Conservation (phyloP, 37 sponge, comb jelly and placozoan genomes). For the Oscarella lobularis region DNA sequence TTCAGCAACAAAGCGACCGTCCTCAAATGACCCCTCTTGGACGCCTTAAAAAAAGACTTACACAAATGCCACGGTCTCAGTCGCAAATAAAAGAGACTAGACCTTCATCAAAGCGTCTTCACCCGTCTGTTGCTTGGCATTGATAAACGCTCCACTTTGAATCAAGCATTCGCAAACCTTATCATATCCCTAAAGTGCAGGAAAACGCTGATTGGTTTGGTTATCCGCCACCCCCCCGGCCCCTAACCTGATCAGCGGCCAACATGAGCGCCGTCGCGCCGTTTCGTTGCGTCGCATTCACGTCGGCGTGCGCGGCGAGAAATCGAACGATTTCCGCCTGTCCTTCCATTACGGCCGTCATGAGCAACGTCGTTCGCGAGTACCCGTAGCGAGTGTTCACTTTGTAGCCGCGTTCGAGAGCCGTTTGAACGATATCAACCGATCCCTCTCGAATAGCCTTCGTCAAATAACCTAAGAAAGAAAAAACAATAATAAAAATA, state of each 20-base stretch:
- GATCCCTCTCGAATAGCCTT: not conserved
- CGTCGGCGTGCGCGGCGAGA: not conserved
- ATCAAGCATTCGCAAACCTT: not conserved
- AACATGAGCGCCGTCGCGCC: constrained; percentile 1
- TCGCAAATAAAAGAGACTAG: not conserved
- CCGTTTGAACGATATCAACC: not conserved
- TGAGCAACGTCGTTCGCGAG: not conserved
- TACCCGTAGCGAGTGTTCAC: not conserved
- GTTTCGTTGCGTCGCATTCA: not conserved
- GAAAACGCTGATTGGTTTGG: not conserved
- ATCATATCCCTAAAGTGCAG: not conserved
- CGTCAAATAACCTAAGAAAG: not conserved
- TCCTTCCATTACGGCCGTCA: not conserved
- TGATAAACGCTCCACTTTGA: not conserved
- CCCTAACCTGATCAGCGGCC: constrained; percentile 2
- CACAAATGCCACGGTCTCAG: not conserved
- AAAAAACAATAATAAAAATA: not conserved
- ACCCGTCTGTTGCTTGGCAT: not conserved
- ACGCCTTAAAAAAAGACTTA: not conserved
- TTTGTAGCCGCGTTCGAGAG: not conserved
- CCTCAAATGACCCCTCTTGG: not conserved
- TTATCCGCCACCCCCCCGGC: not conserved
- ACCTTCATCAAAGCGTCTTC: constrained; percentile 7
- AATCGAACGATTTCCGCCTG: not conserved
- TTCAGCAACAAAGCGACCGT: not conserved